A percentile compares a stretch with the other conserved stretches of the same genome.
phyloP scores from a whole-genome alignment of 2,113 vertebrate species.

The Pluvianellus socialis region DNA sequence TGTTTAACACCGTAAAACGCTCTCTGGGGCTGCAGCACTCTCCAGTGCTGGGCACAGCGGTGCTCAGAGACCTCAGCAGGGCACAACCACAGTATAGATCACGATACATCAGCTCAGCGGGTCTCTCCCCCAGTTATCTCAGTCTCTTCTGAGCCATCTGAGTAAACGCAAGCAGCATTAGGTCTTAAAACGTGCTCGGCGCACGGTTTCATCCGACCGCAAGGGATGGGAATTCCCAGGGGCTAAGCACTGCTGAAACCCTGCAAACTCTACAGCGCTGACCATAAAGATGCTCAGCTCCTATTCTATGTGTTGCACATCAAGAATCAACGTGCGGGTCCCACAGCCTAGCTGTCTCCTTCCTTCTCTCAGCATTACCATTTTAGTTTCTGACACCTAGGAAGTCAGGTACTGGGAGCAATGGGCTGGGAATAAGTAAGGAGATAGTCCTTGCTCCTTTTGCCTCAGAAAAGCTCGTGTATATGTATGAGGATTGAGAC shows the following conservation, averaged over 20 bases:
- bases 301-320: accelerated
- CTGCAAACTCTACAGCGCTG: neutral
- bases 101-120: neutral
- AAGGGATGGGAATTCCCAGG: neutral
- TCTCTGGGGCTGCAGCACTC: neutral
- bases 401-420: neutral
- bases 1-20: neutral
- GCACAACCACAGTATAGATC: accelerated
- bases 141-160: neutral
- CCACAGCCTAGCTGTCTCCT: neutral
- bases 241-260: neutral
- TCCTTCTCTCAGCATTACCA: neutral
- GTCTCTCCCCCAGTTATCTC: neutral
- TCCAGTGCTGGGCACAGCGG: neutral
- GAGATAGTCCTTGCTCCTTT: accelerated
- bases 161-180: neutral
- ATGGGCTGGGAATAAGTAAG: neutral
- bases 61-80: neutral
- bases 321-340: neutral
- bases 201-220: accelerated
- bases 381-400: neutral
- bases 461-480: accelerated
- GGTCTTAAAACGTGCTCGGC: neutral
- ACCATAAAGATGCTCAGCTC: neutral
- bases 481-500: neutral